Conservation (phyloP, 1,140 invertebrate species). For the Drosophila mauritiana region DNA sequence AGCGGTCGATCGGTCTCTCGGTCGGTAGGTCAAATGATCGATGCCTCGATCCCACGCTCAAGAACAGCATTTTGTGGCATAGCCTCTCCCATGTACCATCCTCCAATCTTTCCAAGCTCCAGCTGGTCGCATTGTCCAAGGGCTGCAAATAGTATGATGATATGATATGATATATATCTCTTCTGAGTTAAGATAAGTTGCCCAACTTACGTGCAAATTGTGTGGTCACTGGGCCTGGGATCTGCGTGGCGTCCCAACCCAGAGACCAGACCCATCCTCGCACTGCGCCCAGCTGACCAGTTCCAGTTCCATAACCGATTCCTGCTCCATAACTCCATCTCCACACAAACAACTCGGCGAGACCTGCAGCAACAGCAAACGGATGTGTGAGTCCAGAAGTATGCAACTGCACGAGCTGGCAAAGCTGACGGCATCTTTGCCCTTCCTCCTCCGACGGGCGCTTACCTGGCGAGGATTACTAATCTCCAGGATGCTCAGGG, state of each 20-base stretch:
- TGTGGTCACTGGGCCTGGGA: slow-evolving; percentile 10
- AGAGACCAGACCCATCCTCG: not conserved
- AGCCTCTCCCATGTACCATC: slow-evolving; percentile 51
- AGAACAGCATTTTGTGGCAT: slow-evolving; percentile 15
- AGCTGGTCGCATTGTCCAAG: not conserved
- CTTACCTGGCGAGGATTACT: slow-evolving; percentile 85
- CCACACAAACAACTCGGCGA: slow-evolving; percentile 39
- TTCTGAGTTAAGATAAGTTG: not conserved
- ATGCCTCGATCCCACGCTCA: slow-evolving; percentile 43
- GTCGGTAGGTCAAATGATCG: slow-evolving; percentile 69
- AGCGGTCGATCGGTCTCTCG: slow-evolving; percentile 53
- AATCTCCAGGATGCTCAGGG: slow-evolving; percentile 97
- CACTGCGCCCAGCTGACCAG: slow-evolving; percentile 11
- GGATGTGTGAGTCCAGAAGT: not conserved
- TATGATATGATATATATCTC: not conserved
- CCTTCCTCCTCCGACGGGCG: not conserved
- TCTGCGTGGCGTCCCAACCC: not conserved
- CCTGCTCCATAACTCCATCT: slow-evolving; percentile 5
- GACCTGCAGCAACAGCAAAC: slow-evolving; percentile 13
- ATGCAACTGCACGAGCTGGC: slow-evolving; percentile 1
- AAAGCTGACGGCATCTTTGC: too few relatives aligned
- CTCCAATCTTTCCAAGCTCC: not conserved
- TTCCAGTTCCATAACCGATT: slow-evolving; percentile 14
- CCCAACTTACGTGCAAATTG: not conserved
- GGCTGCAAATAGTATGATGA: not conserved